Evolutionary conservation across 1,140 invertebrate genomes (phyloP).

Genomic region (Caenorhabditis briggsae): DNA sequence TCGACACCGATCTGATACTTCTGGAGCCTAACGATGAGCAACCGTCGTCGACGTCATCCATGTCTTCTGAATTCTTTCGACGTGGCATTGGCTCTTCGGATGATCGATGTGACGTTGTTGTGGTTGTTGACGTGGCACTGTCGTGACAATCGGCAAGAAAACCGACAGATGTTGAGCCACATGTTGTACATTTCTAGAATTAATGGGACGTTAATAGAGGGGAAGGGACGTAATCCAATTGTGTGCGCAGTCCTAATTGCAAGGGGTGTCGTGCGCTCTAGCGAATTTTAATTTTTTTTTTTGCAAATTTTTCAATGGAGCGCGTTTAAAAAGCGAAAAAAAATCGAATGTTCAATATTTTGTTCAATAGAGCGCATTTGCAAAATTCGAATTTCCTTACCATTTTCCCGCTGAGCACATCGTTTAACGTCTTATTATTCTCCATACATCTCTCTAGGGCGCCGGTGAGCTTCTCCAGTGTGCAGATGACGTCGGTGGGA

Average conservation of each 20-base stretch:
- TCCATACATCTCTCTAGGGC: conserved; percentile 36
- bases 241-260: no score
- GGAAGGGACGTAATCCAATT: not conserved
- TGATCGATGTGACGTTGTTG: conserved; percentile 10
- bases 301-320: no score
- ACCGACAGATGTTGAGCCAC: conserved; percentile 49
- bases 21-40: not conserved
- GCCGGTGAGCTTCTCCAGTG: conserved; percentile 6
- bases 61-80: not conserved
- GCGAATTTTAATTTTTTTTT: no score
- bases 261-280: no score
- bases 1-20: conserved; percentile 11
- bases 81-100: not conserved
- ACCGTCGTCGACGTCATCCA: conserved; percentile 25
- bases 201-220: not conserved
- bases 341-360: no score
- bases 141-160: conserved; percentile 28
- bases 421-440: conserved; percentile 23
- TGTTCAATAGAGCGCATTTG: no score
- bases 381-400: not conserved
- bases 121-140: conserved; percentile 21
- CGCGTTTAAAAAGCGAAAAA: no score
- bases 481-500: conserved; percentile 1
- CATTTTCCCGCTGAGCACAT: conserved; percentile 39
- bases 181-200: conserved; percentile 53